A percentile compares a stretch with the other conserved stretches of the same genome.
Evolutionary conservation across 2,797 vertebrate genomes (phyloP).

Genomic region (Cottoperca gobio): DNA sequence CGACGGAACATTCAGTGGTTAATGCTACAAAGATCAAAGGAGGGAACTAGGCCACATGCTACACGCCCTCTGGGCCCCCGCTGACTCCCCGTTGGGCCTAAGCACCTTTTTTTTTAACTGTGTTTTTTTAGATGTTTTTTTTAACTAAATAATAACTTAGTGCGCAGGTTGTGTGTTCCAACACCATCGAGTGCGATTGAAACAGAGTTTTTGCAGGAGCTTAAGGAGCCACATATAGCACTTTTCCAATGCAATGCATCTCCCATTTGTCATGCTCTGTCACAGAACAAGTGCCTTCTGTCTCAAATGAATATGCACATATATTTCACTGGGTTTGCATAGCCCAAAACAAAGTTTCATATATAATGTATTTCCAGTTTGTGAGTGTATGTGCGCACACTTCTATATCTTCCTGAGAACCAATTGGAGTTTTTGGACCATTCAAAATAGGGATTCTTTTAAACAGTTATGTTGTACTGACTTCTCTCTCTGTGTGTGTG

Average conservation of each 20-base stretch:
- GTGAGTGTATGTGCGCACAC: not conserved
- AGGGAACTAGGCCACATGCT: conserved; percentile 29
- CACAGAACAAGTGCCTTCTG: conserved; percentile 13
- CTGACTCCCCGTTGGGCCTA: too few species aligned
- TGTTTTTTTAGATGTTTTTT: too few species aligned
- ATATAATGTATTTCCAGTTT: conserved; percentile 6
- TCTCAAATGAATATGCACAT: conserved; percentile 39
- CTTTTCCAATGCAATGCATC: conserved; percentile 9
- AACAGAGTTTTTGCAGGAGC: too few species aligned
- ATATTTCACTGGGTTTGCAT: conserved; percentile 19
- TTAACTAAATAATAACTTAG: too few species aligned
- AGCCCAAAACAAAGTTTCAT: conserved; percentile 9
- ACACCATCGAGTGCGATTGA: too few species aligned
- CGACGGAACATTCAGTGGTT: conserved; percentile 31
- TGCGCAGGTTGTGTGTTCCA: too few species aligned
- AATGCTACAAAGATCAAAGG: conserved; percentile 45
- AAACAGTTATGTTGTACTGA: not conserved
- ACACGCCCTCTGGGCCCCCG: conserved; percentile 7
- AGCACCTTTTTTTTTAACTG: too few species aligned
- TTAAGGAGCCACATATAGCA: not conserved
- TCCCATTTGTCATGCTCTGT: conserved; percentile 19
- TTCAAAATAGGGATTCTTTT: not conserved
- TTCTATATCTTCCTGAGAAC: not conserved
- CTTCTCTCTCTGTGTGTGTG: too few species aligned
- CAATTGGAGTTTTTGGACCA: not conserved